Conservation (phyloP, 2,113 vertebrate species). For the Strix uralensis region DNA sequence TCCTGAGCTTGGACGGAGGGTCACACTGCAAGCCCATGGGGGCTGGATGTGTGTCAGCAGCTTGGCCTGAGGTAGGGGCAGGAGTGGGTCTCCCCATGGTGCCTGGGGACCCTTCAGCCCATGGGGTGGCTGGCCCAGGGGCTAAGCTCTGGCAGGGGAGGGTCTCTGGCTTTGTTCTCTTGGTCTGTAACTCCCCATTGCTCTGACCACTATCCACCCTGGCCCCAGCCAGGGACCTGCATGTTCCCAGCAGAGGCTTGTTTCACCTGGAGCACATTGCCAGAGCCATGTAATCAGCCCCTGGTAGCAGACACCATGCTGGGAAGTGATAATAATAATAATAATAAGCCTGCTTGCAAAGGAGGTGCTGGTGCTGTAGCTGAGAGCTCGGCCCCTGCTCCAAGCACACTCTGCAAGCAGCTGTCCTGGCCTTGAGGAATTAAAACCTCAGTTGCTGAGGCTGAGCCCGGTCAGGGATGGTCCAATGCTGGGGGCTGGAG, state of each 20-base stretch:
- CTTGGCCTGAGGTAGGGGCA: neutral
- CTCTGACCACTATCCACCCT: neutral
- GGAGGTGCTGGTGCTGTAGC: too few species aligned
- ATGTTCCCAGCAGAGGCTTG: neutral
- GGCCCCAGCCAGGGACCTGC: neutral
- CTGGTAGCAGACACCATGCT: neutral
- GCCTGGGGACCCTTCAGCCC: neutral
- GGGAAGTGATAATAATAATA: neutral
- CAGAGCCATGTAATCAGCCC: neutral
- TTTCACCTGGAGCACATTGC: neutral
- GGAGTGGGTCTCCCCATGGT: rapidly evolving
- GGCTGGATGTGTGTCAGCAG: neutral
- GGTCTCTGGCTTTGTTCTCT: neutral
- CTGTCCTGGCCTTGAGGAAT: neutral
- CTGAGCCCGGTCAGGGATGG: too few species aligned
- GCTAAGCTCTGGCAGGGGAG: neutral
- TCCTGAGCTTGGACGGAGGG: rapidly evolving
- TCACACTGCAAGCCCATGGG: rapidly evolving
- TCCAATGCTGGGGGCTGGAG: neutral
- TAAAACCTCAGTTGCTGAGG: neutral
- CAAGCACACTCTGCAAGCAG: rapidly evolving
- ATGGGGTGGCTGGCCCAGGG: neutral
- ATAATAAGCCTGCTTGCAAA: neutral
- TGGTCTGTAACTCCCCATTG: rapidly evolving
- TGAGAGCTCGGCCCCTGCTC: neutral